phyloP scores from a whole-genome alignment of 2,888 invertebrate genomes.

The Orchesella flavescens region DNA sequence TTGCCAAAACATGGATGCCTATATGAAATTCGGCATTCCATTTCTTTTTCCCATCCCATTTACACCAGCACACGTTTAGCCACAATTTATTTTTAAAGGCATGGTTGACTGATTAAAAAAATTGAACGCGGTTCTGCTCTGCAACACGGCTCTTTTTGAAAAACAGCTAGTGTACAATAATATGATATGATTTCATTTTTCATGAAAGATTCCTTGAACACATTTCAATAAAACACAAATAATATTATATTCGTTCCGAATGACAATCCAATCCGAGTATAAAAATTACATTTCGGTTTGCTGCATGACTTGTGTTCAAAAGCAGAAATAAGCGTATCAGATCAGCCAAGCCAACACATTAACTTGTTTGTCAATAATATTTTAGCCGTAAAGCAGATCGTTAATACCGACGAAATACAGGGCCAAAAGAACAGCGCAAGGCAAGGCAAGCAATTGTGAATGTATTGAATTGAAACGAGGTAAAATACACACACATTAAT shows the following conservation, averaged over 20 bases:
- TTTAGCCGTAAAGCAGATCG: too few species aligned
- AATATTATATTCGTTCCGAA: neutral
- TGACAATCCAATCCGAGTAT: neutral
- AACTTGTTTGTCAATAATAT: too few species aligned
- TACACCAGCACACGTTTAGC: constrained; percentile 1
- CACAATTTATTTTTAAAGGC: neutral
- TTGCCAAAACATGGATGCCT: constrained; percentile 18
- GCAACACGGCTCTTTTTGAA: neutral
- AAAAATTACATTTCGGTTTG: too few species aligned
- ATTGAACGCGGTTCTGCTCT: constrained; percentile 18
- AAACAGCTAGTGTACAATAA: too few species aligned
- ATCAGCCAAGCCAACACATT: too few species aligned
- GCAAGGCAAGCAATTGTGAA: too few species aligned
- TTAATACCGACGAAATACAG: too few species aligned
- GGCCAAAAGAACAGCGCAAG: too few species aligned
- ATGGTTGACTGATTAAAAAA: constrained; percentile 32
- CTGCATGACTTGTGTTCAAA: too few species aligned
- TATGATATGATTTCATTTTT: too few species aligned
- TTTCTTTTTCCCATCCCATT: neutral
- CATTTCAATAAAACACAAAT: neutral
- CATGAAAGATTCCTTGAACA: neutral
- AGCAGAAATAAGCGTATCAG: too few species aligned
- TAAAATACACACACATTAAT: neutral
- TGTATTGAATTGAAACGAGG: too few species aligned
- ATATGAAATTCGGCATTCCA: constrained; percentile 28